Evolutionary conservation across 2,797 vertebrate species (phyloP).

Genomic region (Agapornis canus): DNA sequence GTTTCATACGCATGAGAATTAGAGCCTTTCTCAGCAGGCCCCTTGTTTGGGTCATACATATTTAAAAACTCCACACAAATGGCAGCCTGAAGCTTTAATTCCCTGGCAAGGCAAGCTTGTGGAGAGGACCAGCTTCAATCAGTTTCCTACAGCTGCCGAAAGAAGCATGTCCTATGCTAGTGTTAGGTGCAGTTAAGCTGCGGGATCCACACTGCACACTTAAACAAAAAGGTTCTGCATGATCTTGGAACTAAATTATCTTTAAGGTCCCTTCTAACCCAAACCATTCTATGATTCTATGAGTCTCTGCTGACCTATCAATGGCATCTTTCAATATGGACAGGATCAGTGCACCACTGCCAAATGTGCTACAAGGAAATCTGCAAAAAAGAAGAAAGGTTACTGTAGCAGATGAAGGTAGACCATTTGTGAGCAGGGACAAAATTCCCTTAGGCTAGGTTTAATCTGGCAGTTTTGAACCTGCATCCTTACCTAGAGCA

Average conservation of each 20-base stretch:
- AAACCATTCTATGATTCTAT: neutral
- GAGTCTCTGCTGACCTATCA: neutral
- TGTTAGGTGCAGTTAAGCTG: neutral
- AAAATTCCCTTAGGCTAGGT: neutral
- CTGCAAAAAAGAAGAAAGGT: neutral
- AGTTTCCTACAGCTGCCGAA: conserved; percentile 2
- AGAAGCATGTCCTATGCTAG: neutral
- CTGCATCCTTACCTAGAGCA: neutral
- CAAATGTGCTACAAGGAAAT: neutral
- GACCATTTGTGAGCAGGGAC: neutral
- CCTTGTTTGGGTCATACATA: conserved; percentile 24
- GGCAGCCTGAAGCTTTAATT: conserved; percentile 1
- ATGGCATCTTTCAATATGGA: neutral
- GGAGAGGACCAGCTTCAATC: neutral
- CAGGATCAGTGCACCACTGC: neutral
- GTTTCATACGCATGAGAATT: neutral
- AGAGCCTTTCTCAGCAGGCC: neutral
- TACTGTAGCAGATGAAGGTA: neutral
- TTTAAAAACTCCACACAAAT: conserved; percentile 11
- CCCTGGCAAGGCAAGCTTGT: neutral
- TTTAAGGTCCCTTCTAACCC: neutral
- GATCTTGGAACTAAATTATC: neutral
- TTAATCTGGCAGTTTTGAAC: neutral
- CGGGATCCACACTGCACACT: neutral
- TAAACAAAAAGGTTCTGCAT: neutral